phyloP scores from a whole-genome alignment of 2,113 vertebrate species.

The Syrrhaptes paradoxus region DNA sequence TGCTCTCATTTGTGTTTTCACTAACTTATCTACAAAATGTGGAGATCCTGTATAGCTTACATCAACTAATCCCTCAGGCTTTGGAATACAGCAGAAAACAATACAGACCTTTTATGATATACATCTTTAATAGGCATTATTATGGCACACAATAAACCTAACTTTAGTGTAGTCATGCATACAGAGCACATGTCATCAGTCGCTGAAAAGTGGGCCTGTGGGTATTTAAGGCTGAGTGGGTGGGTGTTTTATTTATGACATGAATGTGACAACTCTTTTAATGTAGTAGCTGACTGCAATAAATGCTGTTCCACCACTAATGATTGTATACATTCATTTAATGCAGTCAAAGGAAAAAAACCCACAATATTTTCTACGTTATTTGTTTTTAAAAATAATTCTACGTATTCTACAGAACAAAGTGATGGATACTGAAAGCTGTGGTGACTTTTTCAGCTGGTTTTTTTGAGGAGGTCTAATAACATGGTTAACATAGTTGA shows the following conservation, averaged over 20 bases:
- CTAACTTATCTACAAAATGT: not conserved
- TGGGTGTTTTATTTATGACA: conserved; percentile 40
- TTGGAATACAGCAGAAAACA: not conserved
- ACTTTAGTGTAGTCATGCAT: not conserved
- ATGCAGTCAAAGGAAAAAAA: not conserved
- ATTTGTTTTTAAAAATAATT: not conserved
- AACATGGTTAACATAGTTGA: not conserved
- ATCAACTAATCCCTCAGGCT: not conserved
- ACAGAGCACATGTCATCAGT: not conserved
- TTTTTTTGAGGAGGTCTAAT: not conserved
- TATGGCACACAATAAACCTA: not conserved
- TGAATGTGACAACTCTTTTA: conserved; percentile 21
- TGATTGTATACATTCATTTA: not conserved
- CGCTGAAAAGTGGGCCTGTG: conserved; percentile 12
- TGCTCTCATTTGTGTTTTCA: not conserved
- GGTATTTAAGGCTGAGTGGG: conserved; percentile 41
- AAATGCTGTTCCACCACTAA: not conserved
- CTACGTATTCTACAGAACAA: not conserved
- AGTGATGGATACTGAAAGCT: not conserved
- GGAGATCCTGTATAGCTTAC: not conserved
- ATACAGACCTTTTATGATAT: not conserved
- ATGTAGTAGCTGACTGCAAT: not conserved
- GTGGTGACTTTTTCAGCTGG: not conserved
- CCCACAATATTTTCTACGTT: not conserved
- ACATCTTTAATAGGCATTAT: conserved; percentile 30